Evolutionary conservation across 2,113 vertebrate genomes (phyloP).

Genomic region (Colinus virginianus): DNA sequence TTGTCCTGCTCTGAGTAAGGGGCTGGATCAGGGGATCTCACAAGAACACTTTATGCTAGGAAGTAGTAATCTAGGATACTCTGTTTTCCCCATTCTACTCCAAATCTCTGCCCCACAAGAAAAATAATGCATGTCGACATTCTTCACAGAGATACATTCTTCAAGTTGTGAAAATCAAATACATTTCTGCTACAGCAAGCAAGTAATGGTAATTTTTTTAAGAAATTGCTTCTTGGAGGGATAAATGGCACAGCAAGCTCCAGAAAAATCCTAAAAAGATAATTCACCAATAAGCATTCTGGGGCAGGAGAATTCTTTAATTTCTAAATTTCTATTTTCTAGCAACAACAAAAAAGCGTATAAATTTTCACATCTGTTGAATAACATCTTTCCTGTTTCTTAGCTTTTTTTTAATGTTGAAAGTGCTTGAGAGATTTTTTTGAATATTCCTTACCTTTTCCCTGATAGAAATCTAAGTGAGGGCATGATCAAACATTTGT

Average conservation of each 20-base stretch:
- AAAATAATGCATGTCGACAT: not conserved
- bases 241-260: slow-evolving; percentile 21
- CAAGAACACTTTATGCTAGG: not conserved
- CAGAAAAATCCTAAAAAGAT: slow-evolving; percentile 29
- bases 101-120: not conserved
- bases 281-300: slow-evolving; percentile 20
- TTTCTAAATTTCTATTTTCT: slow-evolving; percentile 46
- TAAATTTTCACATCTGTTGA: not conserved
- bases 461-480: not conserved
- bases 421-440: not conserved
- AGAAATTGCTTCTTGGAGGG: slow-evolving; percentile 7
- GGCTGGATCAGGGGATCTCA: accelerated
- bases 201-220: slow-evolving; percentile 4
- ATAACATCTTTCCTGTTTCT: slow-evolving; percentile 7
- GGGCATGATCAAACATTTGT: not conserved
- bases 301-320: not conserved
- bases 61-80: not conserved
- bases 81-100: not conserved
- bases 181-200: not conserved
- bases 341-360: not conserved
- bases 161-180: slow-evolving; percentile 10
- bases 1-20: not conserved
- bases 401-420: not conserved
- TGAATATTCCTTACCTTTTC: not conserved
- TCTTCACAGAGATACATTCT: not conserved